These are phyloP conservation scores for Pimpla rufipes DNA, from an alignment of 2,888 invertebrate genomes.

Conservation along the genomic window DNA sequence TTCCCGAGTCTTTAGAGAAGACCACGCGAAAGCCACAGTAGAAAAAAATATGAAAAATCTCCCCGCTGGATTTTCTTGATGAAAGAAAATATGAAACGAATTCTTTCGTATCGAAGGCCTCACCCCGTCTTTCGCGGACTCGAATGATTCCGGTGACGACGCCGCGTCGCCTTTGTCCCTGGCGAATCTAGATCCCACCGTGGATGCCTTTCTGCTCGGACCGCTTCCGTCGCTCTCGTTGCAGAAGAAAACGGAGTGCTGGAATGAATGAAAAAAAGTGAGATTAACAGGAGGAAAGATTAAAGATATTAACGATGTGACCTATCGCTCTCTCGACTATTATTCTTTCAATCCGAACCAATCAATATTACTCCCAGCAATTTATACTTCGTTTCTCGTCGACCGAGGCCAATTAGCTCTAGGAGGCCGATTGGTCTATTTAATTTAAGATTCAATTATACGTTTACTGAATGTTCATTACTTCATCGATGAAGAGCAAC, in stretches of 20 bases:
- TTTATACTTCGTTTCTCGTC: constrained; percentile 20
- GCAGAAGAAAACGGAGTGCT: constrained; percentile 94
- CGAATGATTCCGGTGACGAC: constrained; percentile 97
- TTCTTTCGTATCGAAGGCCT: constrained; percentile 43
- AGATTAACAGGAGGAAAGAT: constrained; percentile 17
- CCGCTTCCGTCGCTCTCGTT: constrained; percentile 90
- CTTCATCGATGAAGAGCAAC: constrained; percentile 93
- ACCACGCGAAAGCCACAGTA: neutral
- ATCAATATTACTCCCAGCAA: constrained; percentile 42
- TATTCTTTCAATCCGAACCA: constrained; percentile 40
- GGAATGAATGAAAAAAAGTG: constrained; percentile 75
- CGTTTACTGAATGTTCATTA: constrained; percentile 66
- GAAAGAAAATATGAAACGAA: neutral
- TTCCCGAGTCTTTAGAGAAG: no score
- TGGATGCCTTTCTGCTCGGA: constrained; percentile 85
- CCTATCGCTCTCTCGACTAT: constrained; percentile 24
- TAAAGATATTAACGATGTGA: constrained; percentile 21
- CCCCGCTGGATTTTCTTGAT: neutral
- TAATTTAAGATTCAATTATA: constrained; percentile 7
- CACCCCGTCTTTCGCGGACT: constrained; percentile 97
- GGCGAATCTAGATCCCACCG: constrained; percentile 84
- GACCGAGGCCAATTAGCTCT: constrained; percentile 25
- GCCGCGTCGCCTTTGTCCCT: constrained; percentile 86
- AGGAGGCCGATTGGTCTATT: neutral
- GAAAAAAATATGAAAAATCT: neutral